Base-by-base conservation (phyloP, 2,888 invertebrate genomes). In the Scelioninae gen. 2 region DNA sequence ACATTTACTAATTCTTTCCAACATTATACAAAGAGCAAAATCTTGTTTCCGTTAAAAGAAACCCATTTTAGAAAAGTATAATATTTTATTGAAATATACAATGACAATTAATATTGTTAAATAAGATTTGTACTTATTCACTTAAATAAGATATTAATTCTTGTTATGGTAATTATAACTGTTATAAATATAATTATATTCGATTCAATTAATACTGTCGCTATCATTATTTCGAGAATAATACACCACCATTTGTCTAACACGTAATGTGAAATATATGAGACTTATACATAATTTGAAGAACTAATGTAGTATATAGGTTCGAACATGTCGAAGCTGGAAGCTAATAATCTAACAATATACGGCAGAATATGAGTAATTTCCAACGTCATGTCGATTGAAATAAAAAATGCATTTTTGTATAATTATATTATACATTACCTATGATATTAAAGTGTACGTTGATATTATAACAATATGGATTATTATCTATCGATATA, bases 331-430 rank as follows among this genome's bases (percentile, higher is more conserved):
- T 33, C 33, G 57, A 58, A 58, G 45, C 33, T 45, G 16, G 28
- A 58, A 45, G 57, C 19, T 58, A 45, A 58, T 45, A 45, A 45
- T 33, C 19, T 45, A 33, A 45, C 45, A 43, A 45, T 31, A 19
- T 41, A 58, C 45, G 16, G 45, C 33, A 58, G n/a, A 31, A 37
- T 39, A 41, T 28, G 53, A 53, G 15, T 22, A 55, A 39, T 58
- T 11, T 58, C 33, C 45, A 9, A 9, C 18, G 45, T 43, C 19
- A 43, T 41, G 33, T 58, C 33, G 18, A 5, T 11, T 10, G n/a
- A 6, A 33, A 58, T 33, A 45, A 13, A 58, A 58, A 18, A 45
- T 45, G 43, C 31, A 43, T 43, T 41, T 43, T 41, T 43, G 18
- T 57, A 39, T 57, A 41, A 43, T 57, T 57, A 41, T 31, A 18